Evolutionary conservation across 2,888 invertebrate genomes (phyloP).

Genomic region (Tenthredo amoena): DNA sequence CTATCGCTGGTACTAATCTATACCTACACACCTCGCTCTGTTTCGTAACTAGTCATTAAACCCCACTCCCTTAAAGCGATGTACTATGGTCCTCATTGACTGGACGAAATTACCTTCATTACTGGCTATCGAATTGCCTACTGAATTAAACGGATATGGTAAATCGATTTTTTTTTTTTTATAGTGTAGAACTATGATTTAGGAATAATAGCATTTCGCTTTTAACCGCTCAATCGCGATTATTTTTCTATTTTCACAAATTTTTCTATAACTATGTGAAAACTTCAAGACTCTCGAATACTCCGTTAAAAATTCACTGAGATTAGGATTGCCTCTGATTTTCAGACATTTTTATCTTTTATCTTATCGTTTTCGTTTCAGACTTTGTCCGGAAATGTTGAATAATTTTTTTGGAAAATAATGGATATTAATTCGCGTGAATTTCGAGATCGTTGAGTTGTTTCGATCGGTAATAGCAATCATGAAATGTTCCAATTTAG

Average conservation of each 20-base stretch:
- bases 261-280: too few relatives aligned
- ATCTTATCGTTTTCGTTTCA: too few relatives aligned
- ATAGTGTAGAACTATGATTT: neutral
- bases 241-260: too few relatives aligned
- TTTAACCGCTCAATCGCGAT: neutral
- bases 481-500: neutral
- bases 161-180: neutral
- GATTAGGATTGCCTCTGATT: neutral
- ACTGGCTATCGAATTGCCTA: neutral
- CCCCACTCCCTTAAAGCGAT: neutral
- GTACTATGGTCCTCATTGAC: neutral
- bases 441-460: neutral
- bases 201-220: neutral
- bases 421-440: too few relatives aligned
- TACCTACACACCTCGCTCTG: neutral
- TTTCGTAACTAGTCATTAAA: constrained; percentile 15
- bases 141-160: neutral
- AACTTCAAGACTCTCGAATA: too few relatives aligned
- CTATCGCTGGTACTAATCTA: neutral
- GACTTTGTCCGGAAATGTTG: too few relatives aligned
- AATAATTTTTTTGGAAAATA: too few relatives aligned
- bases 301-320: neutral
- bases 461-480: too few relatives aligned
- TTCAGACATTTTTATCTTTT: neutral
- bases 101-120: neutral